Evolutionary conservation across 2,113 vertebrate species (phyloP).

Genomic region (Gavialis gangeticus): DNA sequence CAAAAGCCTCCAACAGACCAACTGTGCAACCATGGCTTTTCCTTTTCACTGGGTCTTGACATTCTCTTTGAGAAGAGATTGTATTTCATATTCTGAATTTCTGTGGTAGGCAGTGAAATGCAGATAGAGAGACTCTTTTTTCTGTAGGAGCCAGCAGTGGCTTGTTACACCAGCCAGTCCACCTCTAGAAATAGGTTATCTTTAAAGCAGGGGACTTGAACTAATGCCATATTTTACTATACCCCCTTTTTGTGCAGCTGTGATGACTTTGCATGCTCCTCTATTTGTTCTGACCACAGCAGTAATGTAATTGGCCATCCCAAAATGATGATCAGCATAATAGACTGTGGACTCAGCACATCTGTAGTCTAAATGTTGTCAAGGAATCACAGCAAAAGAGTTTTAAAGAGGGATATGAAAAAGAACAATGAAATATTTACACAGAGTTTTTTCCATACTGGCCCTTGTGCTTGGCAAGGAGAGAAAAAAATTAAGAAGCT

Average conservation of each 20-base stretch:
- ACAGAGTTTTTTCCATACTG: too few relatives aligned
- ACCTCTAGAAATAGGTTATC: background rate
- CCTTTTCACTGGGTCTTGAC: too few relatives aligned
- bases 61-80: background rate
- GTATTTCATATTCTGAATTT: background rate
- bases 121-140: background rate
- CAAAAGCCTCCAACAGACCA: background rate
- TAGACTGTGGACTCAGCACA: too few relatives aligned
- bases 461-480: too few relatives aligned
- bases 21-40: background rate
- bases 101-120: background rate
- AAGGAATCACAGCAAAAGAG: too few relatives aligned
- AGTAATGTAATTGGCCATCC: background rate
- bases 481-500: too few relatives aligned
- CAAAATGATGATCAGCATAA: too few relatives aligned
- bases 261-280: background rate
- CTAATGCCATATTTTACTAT: background rate
- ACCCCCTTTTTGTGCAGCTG: background rate
- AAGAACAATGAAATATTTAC: too few relatives aligned
- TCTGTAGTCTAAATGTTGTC: too few relatives aligned
- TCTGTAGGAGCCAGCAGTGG: background rate
- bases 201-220: background rate
- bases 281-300: background rate
- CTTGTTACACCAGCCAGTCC: background rate
- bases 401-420: too few relatives aligned